A percentile compares a stretch with the other conserved stretches of the same genome.
Evolutionary conservation across 2,888 invertebrate genomes (phyloP).

Genomic region (Nematopogon swammerdamellus): DNA sequence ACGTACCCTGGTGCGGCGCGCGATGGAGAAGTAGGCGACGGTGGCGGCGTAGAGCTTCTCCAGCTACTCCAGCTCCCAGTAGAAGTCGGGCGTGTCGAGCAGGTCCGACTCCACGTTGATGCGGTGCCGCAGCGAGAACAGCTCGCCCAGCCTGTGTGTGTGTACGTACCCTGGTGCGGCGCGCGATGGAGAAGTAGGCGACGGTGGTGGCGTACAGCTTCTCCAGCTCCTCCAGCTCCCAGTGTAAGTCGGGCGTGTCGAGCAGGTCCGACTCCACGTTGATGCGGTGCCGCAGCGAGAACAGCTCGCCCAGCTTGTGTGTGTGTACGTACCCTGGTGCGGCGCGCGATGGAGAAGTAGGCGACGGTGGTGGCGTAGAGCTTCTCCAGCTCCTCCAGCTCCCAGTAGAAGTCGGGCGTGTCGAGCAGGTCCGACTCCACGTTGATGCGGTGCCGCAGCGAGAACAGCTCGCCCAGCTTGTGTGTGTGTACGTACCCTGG

Average conservation of each 20-base stretch:
- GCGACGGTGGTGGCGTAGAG: conserved; percentile 79
- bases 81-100: conserved; percentile 94
- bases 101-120: conserved; percentile 93
- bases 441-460: conserved; percentile 85
- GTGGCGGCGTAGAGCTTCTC: conserved; percentile 81
- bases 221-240: conserved; percentile 93
- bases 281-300: conserved; percentile 82
- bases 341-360: conserved; percentile 79
- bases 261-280: conserved; percentile 92
- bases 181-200: conserved; percentile 78
- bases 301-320: conserved; percentile 73
- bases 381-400: conserved; percentile 82
- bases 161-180: conserved; percentile 78
- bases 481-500: conserved; percentile 58
- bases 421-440: conserved; percentile 92
- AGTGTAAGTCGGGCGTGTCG: conserved; percentile 97
- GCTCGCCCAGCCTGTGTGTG: conserved; percentile 65
- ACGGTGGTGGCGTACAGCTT: conserved; percentile 76
- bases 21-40: conserved; percentile 79
- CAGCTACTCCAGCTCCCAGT: conserved; percentile 93
- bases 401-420: conserved; percentile 98
- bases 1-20: conserved; percentile 82
- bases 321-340: conserved; percentile 67
- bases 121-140: conserved; percentile 84
- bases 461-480: conserved; percentile 77